Conservation (phyloP, 2,113 vertebrate genomes). For the Taurulus bubalis region DNA sequence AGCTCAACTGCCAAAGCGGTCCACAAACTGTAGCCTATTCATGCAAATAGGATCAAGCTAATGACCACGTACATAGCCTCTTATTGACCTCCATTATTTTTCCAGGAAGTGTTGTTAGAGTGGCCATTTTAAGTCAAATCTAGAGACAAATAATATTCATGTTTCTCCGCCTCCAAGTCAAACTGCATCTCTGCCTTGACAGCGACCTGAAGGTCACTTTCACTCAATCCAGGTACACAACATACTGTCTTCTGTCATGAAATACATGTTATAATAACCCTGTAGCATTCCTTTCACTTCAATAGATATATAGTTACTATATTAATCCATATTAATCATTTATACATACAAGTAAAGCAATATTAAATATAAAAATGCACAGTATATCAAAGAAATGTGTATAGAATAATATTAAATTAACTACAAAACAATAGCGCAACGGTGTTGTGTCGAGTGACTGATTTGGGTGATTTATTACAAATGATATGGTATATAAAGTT, state of each 20-base stretch:
- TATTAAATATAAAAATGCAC: no score
- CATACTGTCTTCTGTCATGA: background rate
- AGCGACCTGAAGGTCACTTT: constrained; percentile 16
- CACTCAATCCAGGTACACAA: background rate
- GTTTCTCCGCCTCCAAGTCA: background rate
- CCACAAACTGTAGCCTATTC: constrained; percentile 30
- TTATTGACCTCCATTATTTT: background rate
- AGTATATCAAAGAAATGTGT: no score
- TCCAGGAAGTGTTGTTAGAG: background rate
- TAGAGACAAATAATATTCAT: background rate
- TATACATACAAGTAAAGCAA: no score
- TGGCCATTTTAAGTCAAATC: background rate
- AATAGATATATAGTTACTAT: background rate
- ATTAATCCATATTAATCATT: no score
- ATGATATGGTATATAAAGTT: no score
- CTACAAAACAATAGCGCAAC: no score
- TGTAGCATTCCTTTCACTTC: background rate
- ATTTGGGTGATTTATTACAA: no score
- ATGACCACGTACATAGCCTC: constrained; percentile 13
- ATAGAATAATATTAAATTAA: no score
- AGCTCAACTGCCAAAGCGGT: constrained; percentile 51
- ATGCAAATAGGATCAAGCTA: background rate
- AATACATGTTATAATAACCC: background rate
- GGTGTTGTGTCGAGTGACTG: no score
- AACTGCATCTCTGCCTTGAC: background rate